Base-by-base conservation (phyloP, 1,140 invertebrate species). In the Bombus confusus region DNA sequence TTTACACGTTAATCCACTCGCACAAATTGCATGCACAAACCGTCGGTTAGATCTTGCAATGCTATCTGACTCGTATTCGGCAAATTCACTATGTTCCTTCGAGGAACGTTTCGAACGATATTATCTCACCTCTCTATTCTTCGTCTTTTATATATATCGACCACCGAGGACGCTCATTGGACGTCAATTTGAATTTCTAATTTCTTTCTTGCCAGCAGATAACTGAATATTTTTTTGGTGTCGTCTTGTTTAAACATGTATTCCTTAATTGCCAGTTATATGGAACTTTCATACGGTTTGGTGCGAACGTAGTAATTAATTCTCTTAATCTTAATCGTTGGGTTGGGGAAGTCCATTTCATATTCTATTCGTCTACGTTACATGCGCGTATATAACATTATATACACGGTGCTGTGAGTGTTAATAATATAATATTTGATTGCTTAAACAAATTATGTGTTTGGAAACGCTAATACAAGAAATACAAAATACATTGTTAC, bases 41-140 rank as follows among this genome's bases (percentile, higher is more conserved):
- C 43, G 18, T 41, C 41, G 59, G 73, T 57, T 71, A 25, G 74
- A 52, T 82, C 80, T 37, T 86, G 59, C 59, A 82, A 86, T 86
- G 77, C 66, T 41, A 9, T 71, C 31, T 6, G n/a, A 9, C 25
- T 31, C n/a, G 25, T 37, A 47, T 71, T 84, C 62, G 75, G 39
- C 39, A 71, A 71, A 47, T 31, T n/a, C n/a, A 12, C n/a, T 72
- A 15, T 25, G 52, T 10, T 74, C 10, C 34, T 69, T 41, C 3
- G 37, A 62, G 10, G 15, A 77, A 77, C 37, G 5, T 62, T 41
- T 22, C 57, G 6, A 13, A 59, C 25, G 10, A 62, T 15, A 76
- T 62, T n/a, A 62, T 41, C 34, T 62, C 74, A 9, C 28, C 37
- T 59, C 22, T 31, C 15, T 59, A 77, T 64, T 41, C 59, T n/a